A percentile compares a stretch with the other conserved stretches of the same genome.
Evolutionary conservation across 2,113 vertebrate genomes (phyloP).

Genomic region (Zootoca vivipara): DNA sequence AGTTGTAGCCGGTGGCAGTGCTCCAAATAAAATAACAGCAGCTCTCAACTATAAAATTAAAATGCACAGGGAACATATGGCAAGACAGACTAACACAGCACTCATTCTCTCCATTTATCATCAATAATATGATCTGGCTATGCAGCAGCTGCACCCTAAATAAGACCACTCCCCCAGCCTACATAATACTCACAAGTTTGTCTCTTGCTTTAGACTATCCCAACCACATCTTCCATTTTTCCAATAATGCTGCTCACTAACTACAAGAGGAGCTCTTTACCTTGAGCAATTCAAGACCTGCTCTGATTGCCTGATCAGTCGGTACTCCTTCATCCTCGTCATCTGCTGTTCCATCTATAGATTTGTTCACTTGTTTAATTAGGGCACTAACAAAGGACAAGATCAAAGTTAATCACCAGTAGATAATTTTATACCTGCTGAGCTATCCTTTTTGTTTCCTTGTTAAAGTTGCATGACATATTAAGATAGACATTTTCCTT

Average conservation of each 20-base stretch:
- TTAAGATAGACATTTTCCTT: not conserved
- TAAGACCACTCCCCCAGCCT: not conserved
- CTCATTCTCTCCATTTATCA: not conserved
- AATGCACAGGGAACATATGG: not conserved
- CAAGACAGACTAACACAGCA: not conserved
- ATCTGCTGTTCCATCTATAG: constrained; percentile 89
- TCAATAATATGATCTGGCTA: not conserved
- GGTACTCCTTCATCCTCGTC: constrained; percentile 90
- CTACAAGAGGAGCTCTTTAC: constrained; percentile 63
- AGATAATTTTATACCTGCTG: not conserved
- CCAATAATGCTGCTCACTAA: not conserved
- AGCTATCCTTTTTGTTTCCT: not conserved
- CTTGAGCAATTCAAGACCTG: constrained; percentile 89
- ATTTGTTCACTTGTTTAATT: constrained; percentile 90
- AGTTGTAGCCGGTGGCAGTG: not conserved
- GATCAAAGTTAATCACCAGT: not conserved
- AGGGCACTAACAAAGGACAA: constrained; percentile 78
- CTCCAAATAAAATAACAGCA: not conserved
- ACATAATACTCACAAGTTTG: not conserved
- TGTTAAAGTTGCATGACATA: not conserved
- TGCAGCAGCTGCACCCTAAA: not conserved
- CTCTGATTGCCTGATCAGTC: constrained; percentile 88
- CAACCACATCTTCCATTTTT: no score
- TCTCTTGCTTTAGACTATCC: not conserved
- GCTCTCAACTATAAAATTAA: not conserved